phyloP scores from a whole-genome alignment of 2,888 invertebrate genomes.

The Ophonus ardosiacus region DNA sequence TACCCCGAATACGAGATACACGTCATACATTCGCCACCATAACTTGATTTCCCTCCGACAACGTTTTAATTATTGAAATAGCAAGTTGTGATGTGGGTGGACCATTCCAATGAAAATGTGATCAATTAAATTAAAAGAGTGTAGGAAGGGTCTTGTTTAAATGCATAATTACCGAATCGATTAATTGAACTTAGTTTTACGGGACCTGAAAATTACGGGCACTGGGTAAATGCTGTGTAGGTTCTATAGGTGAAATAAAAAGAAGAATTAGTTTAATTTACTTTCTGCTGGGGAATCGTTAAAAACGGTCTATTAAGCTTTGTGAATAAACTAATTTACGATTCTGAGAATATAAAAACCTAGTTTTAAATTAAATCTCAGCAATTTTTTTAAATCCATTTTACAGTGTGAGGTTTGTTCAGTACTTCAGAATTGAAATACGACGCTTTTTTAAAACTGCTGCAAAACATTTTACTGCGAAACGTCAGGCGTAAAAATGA shows the following conservation, averaged over 20 bases:
- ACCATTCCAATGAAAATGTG: background rate
- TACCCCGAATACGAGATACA: background rate
- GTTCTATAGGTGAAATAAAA: background rate
- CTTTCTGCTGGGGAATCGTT: background rate
- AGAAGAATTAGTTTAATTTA: background rate
- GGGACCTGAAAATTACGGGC: background rate
- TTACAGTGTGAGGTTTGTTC: too few relatives aligned
- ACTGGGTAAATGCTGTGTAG: too few relatives aligned
- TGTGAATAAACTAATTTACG: background rate
- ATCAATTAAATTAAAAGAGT: background rate
- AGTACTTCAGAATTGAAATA: too few relatives aligned
- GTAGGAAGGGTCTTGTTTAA: too few relatives aligned
- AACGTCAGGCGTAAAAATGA: too few relatives aligned
- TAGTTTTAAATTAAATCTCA: background rate
- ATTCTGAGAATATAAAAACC: background rate
- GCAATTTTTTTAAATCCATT: background rate
- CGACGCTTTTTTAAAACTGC: too few relatives aligned
- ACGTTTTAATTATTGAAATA: conserved; percentile 13
- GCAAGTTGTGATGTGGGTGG: background rate
- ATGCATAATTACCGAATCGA: too few relatives aligned
- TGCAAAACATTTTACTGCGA: too few relatives aligned
- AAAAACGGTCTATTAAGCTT: background rate
- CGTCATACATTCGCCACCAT: background rate
- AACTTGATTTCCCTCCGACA: background rate
- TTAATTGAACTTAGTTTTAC: background rate